Evolutionary conservation across 2,888 invertebrate species (phyloP).

Genomic region (Sinohyriopsis cumingii): DNA sequence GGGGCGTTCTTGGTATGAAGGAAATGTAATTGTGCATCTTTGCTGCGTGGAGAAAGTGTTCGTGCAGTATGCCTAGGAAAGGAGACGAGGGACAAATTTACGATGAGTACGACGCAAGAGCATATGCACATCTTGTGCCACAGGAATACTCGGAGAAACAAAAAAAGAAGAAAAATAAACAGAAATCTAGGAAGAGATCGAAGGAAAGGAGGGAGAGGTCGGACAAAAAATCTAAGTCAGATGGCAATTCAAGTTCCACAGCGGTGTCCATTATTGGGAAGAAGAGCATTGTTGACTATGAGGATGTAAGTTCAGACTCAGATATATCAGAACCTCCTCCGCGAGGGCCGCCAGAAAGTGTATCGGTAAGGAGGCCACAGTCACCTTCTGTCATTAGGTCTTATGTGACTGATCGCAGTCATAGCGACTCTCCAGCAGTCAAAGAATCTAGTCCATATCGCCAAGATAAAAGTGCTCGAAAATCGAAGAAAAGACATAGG

Average conservation of each 20-base stretch:
- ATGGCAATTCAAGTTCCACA: conserved; percentile 22
- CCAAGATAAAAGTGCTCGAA: conserved; percentile 38
- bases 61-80: conserved; percentile 42
- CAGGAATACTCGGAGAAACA: conserved; percentile 25
- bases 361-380: conserved; percentile 28
- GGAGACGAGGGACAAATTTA: conserved; percentile 35
- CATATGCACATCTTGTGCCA: conserved; percentile 59
- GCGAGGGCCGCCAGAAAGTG: conserved; percentile 19
- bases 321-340: conserved; percentile 26
- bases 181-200: conserved; percentile 44
- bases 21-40: too few species aligned
- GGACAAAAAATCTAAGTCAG: conserved; percentile 11
- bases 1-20: too few species aligned
- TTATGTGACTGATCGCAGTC: conserved; percentile 52
- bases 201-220: conserved; percentile 40
- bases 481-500: conserved; percentile 48
- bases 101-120: conserved; percentile 64
- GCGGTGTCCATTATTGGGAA: conserved; percentile 28
- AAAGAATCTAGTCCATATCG: conserved; percentile 44
- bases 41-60: not conserved
- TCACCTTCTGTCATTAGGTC: conserved; percentile 48
- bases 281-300: conserved; percentile 56
- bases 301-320: conserved; percentile 65
- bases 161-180: conserved; percentile 53
- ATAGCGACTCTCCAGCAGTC: conserved; percentile 56